Evolutionary conservation across 2,797 vertebrate genomes (phyloP), one percentile per base, ranked within the genome.

Genomic region (Paguma larvata): DNA sequence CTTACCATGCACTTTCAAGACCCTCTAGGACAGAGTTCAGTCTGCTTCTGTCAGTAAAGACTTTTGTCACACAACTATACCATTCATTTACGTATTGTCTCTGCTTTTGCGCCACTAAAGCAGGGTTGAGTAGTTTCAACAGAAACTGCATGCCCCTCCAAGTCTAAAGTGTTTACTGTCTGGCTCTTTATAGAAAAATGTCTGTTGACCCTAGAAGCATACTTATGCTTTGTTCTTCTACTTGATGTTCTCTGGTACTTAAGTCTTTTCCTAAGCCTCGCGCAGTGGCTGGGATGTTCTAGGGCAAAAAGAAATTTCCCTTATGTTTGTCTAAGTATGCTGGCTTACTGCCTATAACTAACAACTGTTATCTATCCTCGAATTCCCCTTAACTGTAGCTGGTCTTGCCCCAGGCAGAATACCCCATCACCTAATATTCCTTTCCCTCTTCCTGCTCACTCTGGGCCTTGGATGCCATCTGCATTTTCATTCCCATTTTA

Each of bases 401-500:
- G 25, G 15, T 34, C 32, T 27, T 79, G 25, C 7, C 25, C 9
- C 59, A 77, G 38, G 62, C 68, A 84, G 32, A 14, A 65, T 2
- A 75, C 21, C 3, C 13, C 34, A 78, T 87, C 16, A 70, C 19
- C 19, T 87, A 59, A 41, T 48, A n/a, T 53, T 78, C 34, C 18
- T 84, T 77, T 56, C 34, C 25, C 15, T 84, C 78, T 84, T 78
- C 25, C 38, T 68, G 34, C 14, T 94, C 44, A 84, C 44, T 79
- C 10, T 70, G 94, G 84, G 23, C 32, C 34, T 70, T 1, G 19
- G 44, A 94, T 10, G 82, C 3, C 14, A 44, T 91, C 68, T 65
- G 25, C 34, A 94, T 92, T 85, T 91, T 92, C 59, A 92, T 13
- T 34, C 46, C 38, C n/a, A 21, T 89, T 92, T 73, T 73, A 65